These are phyloP conservation scores for Conus canariensis DNA, from an alignment of 2,888 invertebrate genomes.

Conservation along the genomic window DNA sequence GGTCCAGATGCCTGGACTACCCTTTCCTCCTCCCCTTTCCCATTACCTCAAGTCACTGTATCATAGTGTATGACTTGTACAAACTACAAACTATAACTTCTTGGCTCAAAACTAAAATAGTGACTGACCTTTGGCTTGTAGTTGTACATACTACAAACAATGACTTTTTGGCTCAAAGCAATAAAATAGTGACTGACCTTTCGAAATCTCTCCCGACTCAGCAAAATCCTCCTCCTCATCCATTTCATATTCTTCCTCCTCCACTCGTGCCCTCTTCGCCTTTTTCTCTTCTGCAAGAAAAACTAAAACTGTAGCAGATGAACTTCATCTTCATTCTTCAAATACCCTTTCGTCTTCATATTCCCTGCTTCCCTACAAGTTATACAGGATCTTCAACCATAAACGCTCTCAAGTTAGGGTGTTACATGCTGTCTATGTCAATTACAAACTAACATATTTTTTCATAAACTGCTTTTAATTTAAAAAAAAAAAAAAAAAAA, in stretches of 20 bases:
- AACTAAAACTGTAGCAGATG: neutral
- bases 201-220: slow-evolving; percentile 54
- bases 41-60: too few relatives aligned
- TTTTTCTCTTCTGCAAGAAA: slow-evolving; percentile 63
- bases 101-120: too few relatives aligned
- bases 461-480: too few relatives aligned
- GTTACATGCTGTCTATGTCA: too few relatives aligned
- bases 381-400: neutral
- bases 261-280: slow-evolving; percentile 65
- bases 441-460: too few relatives aligned
- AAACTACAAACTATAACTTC: neutral
- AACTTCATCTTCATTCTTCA: slow-evolving; percentile 3
- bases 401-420: too few relatives aligned
- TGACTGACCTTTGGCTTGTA: too few relatives aligned
- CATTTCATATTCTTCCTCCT: slow-evolving; percentile 55
- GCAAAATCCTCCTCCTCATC: slow-evolving; percentile 65
- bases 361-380: neutral
- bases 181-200: slow-evolving; percentile 44
- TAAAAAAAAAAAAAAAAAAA: too few relatives aligned
- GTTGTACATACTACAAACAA: neutral
- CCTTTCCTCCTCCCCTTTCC: too few relatives aligned
- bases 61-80: too few relatives aligned
- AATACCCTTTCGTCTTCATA: neutral
- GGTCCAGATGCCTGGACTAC: too few relatives aligned
- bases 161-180: neutral